Percentiles rank a stretch among this genome's conserved stretches.
Evolutionary conservation across 2,888 invertebrate species (phyloP).

Genomic region (Apamea sordens): DNA sequence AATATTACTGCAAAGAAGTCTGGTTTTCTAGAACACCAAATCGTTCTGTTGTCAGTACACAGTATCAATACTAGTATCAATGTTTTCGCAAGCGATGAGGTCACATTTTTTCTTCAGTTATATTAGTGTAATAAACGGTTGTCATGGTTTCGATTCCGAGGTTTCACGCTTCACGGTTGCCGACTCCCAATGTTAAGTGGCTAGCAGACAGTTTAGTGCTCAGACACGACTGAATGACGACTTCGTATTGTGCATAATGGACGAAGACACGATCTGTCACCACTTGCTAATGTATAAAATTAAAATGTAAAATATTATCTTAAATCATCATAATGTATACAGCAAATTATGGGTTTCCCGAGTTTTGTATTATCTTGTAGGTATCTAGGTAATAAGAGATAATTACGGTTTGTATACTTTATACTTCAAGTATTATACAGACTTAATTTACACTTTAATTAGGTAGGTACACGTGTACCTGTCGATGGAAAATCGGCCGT

Average conservation of each 20-base stretch:
- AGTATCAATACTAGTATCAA: slow-evolving; percentile 29
- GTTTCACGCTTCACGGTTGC: slow-evolving; percentile 72
- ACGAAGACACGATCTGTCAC: slow-evolving; percentile 26
- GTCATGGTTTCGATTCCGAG: slow-evolving; percentile 69
- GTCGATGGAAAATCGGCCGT: slow-evolving; percentile 12
- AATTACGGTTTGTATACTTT: background rate
- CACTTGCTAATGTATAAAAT: slow-evolving; percentile 4
- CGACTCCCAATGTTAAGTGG: slow-evolving; percentile 66
- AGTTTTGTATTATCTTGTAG: slow-evolving; percentile 6
- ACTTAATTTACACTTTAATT: slow-evolving; percentile 3
- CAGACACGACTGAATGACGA: slow-evolving; percentile 46
- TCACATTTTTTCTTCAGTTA: slow-evolving; percentile 62
- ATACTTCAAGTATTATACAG: background rate
- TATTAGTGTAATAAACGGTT: slow-evolving; percentile 65
- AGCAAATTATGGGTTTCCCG: slow-evolving; percentile 18
- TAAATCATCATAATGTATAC: slow-evolving; percentile 19
- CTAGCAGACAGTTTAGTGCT: slow-evolving; percentile 40
- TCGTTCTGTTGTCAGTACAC: slow-evolving; percentile 4
- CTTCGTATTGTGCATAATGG: slow-evolving; percentile 29
- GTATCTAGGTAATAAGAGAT: background rate
- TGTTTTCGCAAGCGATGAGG: slow-evolving; percentile 64
- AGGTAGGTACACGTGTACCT: slow-evolving; percentile 15
- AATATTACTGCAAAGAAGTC: background rate
- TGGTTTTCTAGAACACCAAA: background rate
- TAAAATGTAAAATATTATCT: slow-evolving; percentile 2